A percentile compares a stretch with the other conserved stretches of the same genome.
Evolutionary conservation across 2,113 vertebrate genomes (phyloP).

Genomic region (Casuarius casuarius): DNA sequence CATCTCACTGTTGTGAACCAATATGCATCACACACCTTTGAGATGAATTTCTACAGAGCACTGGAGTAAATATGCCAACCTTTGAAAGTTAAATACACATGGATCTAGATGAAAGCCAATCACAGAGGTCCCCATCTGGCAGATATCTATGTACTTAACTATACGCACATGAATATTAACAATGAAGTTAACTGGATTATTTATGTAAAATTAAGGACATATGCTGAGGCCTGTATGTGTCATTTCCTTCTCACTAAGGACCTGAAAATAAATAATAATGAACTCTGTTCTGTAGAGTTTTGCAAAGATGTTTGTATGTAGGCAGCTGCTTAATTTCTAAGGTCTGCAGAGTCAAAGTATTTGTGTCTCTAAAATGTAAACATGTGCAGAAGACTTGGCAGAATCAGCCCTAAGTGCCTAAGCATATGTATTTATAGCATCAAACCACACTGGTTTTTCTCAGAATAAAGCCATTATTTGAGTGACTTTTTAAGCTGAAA

Average conservation of each 20-base stretch:
- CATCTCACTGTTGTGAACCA: neutral
- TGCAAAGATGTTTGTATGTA: neutral
- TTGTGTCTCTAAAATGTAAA: constrained; percentile 20
- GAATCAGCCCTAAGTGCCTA: neutral
- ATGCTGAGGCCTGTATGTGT: constrained; percentile 18
- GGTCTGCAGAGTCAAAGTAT: constrained; percentile 15
- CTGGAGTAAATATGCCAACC: neutral
- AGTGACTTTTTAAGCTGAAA: constrained; percentile 32
- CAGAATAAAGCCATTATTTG: constrained; percentile 27
- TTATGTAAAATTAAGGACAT: constrained; percentile 38
- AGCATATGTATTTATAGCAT: constrained; percentile 24
- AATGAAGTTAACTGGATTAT: neutral
- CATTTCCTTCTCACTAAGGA: constrained; percentile 8
- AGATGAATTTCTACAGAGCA: neutral
- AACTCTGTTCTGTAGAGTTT: neutral
- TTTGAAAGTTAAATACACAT: neutral
- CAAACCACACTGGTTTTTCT: neutral
- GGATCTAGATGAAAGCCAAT: neutral
- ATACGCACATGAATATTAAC: neutral
- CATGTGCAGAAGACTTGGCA: neutral
- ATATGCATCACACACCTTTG: neutral
- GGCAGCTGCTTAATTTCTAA: constrained; percentile 37
- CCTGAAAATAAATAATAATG: constrained; percentile 25
- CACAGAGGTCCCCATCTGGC: neutral
- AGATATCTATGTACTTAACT: neutral